phyloP scores from a whole-genome alignment of 2,113 vertebrate species.

The Orthochromis indermauri region DNA sequence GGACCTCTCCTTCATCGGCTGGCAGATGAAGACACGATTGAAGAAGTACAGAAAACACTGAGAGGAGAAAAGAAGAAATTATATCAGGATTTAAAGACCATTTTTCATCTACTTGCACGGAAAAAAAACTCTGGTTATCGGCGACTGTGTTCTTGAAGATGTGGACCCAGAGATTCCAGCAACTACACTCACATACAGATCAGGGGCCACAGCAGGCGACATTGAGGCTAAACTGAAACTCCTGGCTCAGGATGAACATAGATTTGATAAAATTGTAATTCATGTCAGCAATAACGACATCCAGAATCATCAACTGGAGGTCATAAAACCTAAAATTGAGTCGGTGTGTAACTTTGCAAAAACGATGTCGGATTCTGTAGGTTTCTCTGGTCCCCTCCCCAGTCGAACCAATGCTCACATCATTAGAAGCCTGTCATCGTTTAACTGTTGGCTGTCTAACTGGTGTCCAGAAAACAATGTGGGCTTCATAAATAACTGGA shows the following conservation, averaged over 20 bases:
- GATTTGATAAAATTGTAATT: background rate
- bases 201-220: background rate
- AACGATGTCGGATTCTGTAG: background rate
- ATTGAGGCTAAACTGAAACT: background rate
- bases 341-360: background rate
- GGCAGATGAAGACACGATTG: background rate
- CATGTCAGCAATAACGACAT: background rate
- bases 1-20: background rate
- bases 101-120: background rate
- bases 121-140: background rate
- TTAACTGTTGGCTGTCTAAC: background rate
- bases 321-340: background rate
- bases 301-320: background rate
- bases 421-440: background rate
- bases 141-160: background rate
- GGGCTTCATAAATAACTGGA: background rate
- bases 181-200: background rate
- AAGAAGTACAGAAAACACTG: background rate
- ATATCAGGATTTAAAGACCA: background rate
- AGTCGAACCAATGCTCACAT: rapidly evolving
- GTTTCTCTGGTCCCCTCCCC: background rate
- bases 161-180: background rate
- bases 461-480: rapidly evolving
- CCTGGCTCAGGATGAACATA: background rate
- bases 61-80: rapidly evolving